Conservation (phyloP, 92 coral and sea anemone genomes). For the Zoanthus sansibaricus region DNA sequence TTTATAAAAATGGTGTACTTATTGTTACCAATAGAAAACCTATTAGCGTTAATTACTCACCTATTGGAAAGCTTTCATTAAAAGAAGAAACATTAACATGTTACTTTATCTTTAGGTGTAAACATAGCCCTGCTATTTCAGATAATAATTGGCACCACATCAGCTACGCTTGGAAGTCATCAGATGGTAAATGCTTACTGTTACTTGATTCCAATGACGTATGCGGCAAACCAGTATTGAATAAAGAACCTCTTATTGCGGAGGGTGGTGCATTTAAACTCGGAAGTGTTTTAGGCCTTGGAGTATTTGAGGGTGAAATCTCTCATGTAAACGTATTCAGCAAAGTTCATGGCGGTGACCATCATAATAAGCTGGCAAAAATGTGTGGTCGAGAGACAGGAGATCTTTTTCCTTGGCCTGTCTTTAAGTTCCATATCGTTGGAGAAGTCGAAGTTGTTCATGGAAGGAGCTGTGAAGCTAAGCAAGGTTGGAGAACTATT, state of each 20-base stretch:
- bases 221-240: not conserved
- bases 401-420: slow-evolving; percentile 30
- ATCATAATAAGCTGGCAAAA: not conserved
- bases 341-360: not conserved
- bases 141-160: slow-evolving; percentile 15
- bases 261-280: slow-evolving; percentile 19
- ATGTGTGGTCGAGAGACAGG: slow-evolving; percentile 44
- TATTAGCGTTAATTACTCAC: too few species aligned
- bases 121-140: not conserved
- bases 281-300: slow-evolving; percentile 1
- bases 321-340: slow-evolving; percentile 40
- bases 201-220: not conserved
- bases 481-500: slow-evolving; percentile 19
- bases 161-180: not conserved
- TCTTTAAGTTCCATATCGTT: slow-evolving; percentile 8
- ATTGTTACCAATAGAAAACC: too few species aligned
- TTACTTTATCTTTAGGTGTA: not conserved
- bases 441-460: slow-evolving; percentile 32
- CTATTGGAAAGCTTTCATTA: too few species aligned
- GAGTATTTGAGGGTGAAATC: not conserved
- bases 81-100: too few species aligned
- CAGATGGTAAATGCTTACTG: not conserved
- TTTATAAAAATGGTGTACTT: too few species aligned
- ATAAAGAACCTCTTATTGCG: not conserved
- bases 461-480: slow-evolving; percentile 33